phyloP scores from a whole-genome alignment of 2,888 invertebrate genomes.

The Synergus laeviventris region DNA sequence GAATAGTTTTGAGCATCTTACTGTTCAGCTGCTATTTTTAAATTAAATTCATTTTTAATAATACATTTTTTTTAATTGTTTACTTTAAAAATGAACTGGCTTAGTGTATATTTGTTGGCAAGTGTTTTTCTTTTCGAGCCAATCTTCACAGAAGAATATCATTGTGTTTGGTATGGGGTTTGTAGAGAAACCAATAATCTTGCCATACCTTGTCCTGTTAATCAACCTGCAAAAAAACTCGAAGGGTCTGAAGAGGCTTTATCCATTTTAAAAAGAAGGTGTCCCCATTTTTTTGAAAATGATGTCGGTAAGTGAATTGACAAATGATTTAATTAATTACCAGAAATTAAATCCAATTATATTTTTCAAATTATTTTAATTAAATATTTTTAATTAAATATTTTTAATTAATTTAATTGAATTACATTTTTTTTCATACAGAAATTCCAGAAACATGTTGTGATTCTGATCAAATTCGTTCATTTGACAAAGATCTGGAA shows the following conservation, averaged over 20 bases:
- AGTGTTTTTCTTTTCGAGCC: constrained; percentile 18
- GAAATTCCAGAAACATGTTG: constrained; percentile 81
- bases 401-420: not conserved
- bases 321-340: too few relatives aligned
- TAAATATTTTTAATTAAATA: not conserved
- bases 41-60: too few relatives aligned
- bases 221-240: constrained; percentile 71
- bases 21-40: not conserved
- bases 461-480: constrained; percentile 77
- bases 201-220: constrained; percentile 73
- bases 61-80: not conserved
- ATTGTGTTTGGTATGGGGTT: constrained; percentile 81
- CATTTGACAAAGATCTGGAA: constrained; percentile 78
- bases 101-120: not conserved
- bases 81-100: constrained; percentile 5
- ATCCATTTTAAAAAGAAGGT: constrained; percentile 78
- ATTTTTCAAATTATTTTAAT: not conserved
- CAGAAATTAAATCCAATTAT: too few relatives aligned
- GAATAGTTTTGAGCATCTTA: not conserved
- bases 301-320: constrained; percentile 67
- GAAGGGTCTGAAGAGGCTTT: constrained; percentile 70
- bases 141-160: constrained; percentile 43
- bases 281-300: constrained; percentile 79
- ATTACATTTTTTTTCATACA: constrained; percentile 43
- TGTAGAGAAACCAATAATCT: constrained; percentile 70